A percentile compares a stretch with the other conserved stretches of the same genome.
Conservation (phyloP, 2,797 vertebrate species). For the Pseudochirops cupreus region DNA sequence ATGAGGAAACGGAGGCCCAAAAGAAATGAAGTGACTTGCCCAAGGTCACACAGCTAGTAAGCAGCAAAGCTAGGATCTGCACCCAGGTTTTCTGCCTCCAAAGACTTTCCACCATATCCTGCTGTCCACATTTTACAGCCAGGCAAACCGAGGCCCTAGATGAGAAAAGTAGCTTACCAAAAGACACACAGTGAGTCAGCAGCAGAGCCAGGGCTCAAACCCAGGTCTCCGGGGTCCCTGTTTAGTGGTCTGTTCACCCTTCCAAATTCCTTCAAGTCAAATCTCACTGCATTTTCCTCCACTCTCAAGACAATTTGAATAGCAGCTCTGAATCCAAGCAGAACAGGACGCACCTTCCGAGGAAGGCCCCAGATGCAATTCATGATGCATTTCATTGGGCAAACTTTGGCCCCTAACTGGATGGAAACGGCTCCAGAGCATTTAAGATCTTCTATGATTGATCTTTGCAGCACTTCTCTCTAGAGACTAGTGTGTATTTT, state of each 20-base stretch:
- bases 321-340: conserved; percentile 65
- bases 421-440: conserved; percentile 64
- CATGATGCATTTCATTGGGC: conserved; percentile 46
- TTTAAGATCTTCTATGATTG: conserved; percentile 69
- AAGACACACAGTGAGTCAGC: background rate
- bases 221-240: background rate
- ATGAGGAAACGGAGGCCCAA: background rate
- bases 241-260: background rate
- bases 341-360: conserved; percentile 13
- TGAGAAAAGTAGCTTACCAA: background rate
- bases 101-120: background rate
- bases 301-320: conserved; percentile 37
- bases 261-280: conserved; percentile 65
- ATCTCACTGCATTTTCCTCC: conserved; percentile 49
- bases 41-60: background rate
- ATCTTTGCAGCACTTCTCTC: conserved; percentile 66
- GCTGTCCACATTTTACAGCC: background rate
- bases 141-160: background rate
- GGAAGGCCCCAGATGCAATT: conserved; percentile 43
- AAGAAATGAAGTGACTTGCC: background rate
- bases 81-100: background rate
- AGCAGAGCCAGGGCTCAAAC: background rate
- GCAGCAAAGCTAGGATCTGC: background rate
- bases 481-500: conserved; percentile 63
- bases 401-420: conserved; percentile 68